phyloP scores from a whole-genome alignment of 1,140 invertebrate genomes.

The Lordiphosa collinella region DNA sequence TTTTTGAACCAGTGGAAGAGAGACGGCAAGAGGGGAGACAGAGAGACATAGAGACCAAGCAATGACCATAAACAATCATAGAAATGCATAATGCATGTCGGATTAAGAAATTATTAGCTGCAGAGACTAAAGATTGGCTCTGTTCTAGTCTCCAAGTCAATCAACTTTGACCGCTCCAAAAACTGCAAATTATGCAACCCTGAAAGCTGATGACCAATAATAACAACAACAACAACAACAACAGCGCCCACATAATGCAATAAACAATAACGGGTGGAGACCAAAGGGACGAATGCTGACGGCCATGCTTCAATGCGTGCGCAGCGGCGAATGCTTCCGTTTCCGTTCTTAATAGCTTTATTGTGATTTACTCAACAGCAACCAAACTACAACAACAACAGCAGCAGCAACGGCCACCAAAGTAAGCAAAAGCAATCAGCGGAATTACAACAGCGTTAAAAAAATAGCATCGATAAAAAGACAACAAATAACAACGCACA shows the following conservation, averaged over 20 bases:
- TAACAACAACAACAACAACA: slow-evolving; percentile 1
- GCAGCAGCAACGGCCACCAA: slow-evolving; percentile 17
- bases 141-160: neutral
- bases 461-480: slow-evolving; percentile 49
- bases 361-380: slow-evolving; percentile 73
- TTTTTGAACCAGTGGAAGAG: slow-evolving; percentile 6
- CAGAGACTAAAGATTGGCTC: slow-evolving; percentile 2
- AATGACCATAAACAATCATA: slow-evolving; percentile 71
- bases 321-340: slow-evolving; percentile 76
- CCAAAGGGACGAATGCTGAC: slow-evolving; percentile 40
- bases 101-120: slow-evolving; percentile 72
- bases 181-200: slow-evolving; percentile 21
- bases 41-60: slow-evolving; percentile 14
- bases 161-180: slow-evolving; percentile 6
- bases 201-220: neutral
- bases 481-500: slow-evolving; percentile 53
- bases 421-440: slow-evolving; percentile 61
- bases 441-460: slow-evolving; percentile 74
- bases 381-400: slow-evolving; percentile 23
- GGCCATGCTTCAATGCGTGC: slow-evolving; percentile 74
- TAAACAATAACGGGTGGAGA: neutral
- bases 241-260: slow-evolving; percentile 20
- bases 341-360: slow-evolving; percentile 79
- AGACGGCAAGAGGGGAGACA: neutral
- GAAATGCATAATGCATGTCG: slow-evolving; percentile 71